Evolutionary conservation across 1,140 invertebrate species (phyloP).

Genomic region (Caenorhabditis inopinata): DNA sequence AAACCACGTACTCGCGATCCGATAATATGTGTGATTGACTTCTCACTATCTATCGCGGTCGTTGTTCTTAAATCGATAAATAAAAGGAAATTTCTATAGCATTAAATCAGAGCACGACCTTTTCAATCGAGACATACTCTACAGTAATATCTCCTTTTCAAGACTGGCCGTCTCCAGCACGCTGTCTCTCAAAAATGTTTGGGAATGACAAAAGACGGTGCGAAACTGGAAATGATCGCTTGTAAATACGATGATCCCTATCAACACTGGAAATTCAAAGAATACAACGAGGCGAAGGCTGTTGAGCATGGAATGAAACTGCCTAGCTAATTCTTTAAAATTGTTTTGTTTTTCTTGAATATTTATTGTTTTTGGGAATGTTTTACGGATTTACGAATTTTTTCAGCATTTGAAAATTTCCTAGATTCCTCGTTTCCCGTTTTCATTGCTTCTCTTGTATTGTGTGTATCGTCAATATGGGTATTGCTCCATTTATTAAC

Average conservation of each 20-base stretch:
- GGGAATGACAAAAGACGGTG: conserved; percentile 65
- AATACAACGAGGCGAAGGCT: conserved; percentile 61
- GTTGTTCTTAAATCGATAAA: no score
- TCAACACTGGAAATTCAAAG: conserved; percentile 65
- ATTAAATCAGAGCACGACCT: no score
- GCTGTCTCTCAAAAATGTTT: conserved; percentile 62
- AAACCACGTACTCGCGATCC: no score
- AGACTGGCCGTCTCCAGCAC: conserved; percentile 60
- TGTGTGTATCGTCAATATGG: not conserved
- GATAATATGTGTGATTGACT: no score
- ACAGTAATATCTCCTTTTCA: conserved; percentile 16
- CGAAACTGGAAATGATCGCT: conserved; percentile 55
- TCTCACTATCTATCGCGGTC: no score
- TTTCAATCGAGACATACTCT: no score
- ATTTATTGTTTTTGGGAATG: no score
- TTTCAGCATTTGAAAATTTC: not conserved
- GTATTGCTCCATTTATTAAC: not conserved
- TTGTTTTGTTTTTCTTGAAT: no score
- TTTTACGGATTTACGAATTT: not conserved
- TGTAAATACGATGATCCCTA: conserved; percentile 58
- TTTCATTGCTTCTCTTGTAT: not conserved
- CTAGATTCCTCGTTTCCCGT: not conserved
- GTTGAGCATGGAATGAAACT: conserved; percentile 44
- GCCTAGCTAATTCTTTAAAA: not conserved
- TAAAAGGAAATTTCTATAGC: no score